Conservation (phyloP, 37 sponge, comb jelly and placozoan species). For the Dysidea cf. avara region DNA sequence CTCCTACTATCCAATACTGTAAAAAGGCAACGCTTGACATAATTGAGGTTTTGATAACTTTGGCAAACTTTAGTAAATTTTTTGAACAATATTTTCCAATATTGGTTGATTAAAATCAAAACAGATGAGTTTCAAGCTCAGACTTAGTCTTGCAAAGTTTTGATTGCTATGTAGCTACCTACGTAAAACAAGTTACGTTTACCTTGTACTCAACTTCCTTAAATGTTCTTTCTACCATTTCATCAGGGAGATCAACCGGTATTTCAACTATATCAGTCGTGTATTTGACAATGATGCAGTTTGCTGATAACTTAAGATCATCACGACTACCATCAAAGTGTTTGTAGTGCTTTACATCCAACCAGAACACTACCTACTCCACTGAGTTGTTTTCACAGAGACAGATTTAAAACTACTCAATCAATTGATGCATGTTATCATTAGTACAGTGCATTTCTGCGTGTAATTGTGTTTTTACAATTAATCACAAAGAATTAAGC, state of each 20-base stretch:
- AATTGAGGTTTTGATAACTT: too few species aligned
- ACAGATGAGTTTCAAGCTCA: too few species aligned
- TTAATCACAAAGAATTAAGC: constrained; percentile 12
- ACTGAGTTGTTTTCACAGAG: constrained; percentile 41
- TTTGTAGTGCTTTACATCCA: constrained; percentile 72
- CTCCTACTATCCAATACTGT: too few species aligned
- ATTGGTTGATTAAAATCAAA: too few species aligned
- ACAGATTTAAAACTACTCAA: constrained; percentile 49
- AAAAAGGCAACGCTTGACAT: too few species aligned
- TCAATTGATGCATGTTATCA: too few species aligned
- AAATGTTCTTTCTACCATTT: constrained; percentile 32
- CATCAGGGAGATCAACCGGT: constrained; percentile 46
- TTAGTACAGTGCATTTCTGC: too few species aligned
- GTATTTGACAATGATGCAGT: constrained; percentile 64
- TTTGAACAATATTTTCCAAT: too few species aligned
- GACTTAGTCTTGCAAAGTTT: too few species aligned
- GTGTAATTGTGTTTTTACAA: constrained; percentile 54
- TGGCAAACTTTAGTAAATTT: too few species aligned
- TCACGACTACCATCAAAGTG: constrained; percentile 61
- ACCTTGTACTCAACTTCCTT: constrained; percentile 22
- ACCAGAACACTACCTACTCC: constrained; percentile 66
- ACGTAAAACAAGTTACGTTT: too few species aligned
- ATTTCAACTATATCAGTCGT: constrained; percentile 65
- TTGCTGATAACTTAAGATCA: constrained; percentile 58
- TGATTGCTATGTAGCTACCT: too few species aligned